Percentiles rank a stretch among this genome's conserved stretches.
Conservation (phyloP, 92 coral and sea anemone species). For the Zoanthus solanderi region DNA sequence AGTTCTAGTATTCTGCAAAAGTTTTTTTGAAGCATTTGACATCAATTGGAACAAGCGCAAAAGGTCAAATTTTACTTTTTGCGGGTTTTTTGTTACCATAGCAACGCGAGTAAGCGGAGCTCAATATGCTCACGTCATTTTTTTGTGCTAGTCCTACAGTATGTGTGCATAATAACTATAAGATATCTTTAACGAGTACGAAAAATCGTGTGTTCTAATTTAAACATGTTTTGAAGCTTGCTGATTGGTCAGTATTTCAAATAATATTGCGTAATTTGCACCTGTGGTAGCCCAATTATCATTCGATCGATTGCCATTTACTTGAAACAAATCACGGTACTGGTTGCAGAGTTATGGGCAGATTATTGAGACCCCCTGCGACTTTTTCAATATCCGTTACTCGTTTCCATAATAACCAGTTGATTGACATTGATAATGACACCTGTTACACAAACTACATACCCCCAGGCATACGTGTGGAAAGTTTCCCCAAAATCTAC, state of each 20-base stretch:
- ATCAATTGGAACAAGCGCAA: neutral
- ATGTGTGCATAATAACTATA: neutral
- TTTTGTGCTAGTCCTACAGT: neutral
- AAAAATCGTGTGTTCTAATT: neutral
- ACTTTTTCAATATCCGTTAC: too few species aligned
- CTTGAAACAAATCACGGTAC: too few species aligned
- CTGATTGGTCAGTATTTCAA: neutral
- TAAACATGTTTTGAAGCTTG: neutral
- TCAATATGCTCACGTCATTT: neutral
- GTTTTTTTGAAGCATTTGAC: neutral
- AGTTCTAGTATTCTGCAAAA: neutral
- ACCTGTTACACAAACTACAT: too few species aligned
- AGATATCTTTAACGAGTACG: neutral
- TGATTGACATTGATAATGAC: too few species aligned
- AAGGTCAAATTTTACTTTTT: neutral
- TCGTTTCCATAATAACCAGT: too few species aligned
- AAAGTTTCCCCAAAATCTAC: too few species aligned
- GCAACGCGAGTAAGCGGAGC: neutral
- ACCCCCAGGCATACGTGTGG: too few species aligned
- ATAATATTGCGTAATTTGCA: neutral
- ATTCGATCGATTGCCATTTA: too few species aligned
- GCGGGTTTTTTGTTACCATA: neutral
- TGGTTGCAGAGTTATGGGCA: too few species aligned
- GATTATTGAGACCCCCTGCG: neutral
- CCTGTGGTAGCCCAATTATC: neutral